A percentile compares a stretch with the other conserved stretches of the same genome.
Evolutionary conservation across 2,113 vertebrate genomes (phyloP).

Genomic region (Pelmatolapia mariae): DNA sequence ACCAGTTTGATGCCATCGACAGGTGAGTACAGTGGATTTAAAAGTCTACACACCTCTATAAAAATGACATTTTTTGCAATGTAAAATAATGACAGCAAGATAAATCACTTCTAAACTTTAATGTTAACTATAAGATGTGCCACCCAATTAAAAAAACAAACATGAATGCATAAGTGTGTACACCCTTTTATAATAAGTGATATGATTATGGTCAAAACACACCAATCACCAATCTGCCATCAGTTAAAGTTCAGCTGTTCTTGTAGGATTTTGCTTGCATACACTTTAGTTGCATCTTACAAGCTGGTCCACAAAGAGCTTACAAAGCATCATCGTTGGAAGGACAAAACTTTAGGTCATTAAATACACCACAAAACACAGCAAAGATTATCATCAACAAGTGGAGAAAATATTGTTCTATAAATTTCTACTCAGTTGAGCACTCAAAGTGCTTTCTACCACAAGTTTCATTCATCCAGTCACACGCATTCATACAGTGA

Average conservation of each 20-base stretch:
- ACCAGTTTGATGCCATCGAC: conserved; percentile 92
- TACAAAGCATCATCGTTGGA: not conserved
- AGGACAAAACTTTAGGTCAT: not conserved
- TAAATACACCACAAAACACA: not conserved
- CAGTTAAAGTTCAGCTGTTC: not conserved
- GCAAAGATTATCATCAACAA: not conserved
- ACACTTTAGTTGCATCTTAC: not conserved
- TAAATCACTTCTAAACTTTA: not conserved
- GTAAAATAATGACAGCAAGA: not conserved
- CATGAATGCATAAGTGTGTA: not conserved
- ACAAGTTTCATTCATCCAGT: not conserved
- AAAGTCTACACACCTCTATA: not conserved
- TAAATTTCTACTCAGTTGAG: not conserved
- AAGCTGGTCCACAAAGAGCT: not conserved
- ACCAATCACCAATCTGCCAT: not conserved
- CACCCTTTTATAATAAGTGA: not conserved
- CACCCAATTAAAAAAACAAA: not conserved
- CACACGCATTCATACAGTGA: not conserved
- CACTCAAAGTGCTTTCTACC: not conserved
- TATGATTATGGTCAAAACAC: not conserved
- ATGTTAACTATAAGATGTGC: not conserved
- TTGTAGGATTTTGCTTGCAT: not conserved
- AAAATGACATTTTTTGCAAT: not conserved
- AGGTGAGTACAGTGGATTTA: conserved; percentile 70
- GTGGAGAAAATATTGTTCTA: not conserved